Evolutionary conservation across 1,140 invertebrate genomes (phyloP), one percentile per base, ranked within the genome.

Genomic region (Choristoneura fumiferana): DNA sequence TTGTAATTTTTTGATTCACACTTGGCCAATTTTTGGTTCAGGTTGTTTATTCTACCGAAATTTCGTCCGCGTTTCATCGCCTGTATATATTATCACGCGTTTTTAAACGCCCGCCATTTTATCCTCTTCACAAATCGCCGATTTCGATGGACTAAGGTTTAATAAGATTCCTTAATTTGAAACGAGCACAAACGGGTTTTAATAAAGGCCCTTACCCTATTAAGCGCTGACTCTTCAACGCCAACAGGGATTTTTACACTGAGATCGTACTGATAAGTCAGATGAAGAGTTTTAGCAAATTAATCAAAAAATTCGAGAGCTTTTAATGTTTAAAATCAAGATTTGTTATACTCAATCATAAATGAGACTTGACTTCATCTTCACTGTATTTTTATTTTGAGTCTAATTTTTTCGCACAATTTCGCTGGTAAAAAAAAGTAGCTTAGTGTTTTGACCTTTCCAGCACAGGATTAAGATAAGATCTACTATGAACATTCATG

Each of bases 271-370:
- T 29, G 43, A 49, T 49, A 49, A 33, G 43, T 33, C 43, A 49
- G 43, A 49, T 49, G 18, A 49, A 49, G 43, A 12, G 43, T 49
- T 49, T 49, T 4, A 49, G 22, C 18, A 14, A 49, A 49, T 49
- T 10, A 14, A 49, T 49, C 14, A 49, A 14, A 49, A 9, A 37
- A 37, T 37, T 37, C 8, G 35, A 10, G 8, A 49, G 6, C 18
- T 49, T 6, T 49, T 22, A 8, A 1, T 1, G 4, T 29, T 33
- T n/a, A 29, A 29, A 29, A 29, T 29, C 22, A 29, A 29, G 22
- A 29, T 29, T 29, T 29, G 22, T 29, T 29, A 6, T 29, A 29
- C 22, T 29, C 10, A 38, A n/a, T 38, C n/a, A 38, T 38, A 12
- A 38, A 38, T 38, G 37, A 13, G 15, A 5, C 10, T 40, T 17